A percentile compares a stretch with the other conserved stretches of the same genome.
Conservation (phyloP, 2,888 invertebrate genomes). For the Germaria angustata region DNA sequence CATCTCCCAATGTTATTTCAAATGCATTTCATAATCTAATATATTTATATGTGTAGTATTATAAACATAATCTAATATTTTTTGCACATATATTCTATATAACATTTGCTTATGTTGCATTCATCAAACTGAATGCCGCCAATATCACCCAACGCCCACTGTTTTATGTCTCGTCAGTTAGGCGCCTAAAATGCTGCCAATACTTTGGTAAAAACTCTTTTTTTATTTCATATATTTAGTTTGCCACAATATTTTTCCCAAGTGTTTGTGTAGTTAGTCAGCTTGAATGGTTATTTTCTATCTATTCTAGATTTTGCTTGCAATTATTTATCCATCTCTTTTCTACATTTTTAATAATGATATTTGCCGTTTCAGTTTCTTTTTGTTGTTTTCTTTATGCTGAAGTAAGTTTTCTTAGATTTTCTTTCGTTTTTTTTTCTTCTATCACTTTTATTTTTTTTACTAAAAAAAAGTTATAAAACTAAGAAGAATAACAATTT, state of each 20-base stretch:
- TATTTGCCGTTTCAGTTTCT: conserved; percentile 37
- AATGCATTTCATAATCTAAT: neutral
- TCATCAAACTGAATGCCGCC: conserved; percentile 65
- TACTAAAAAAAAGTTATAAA: neutral
- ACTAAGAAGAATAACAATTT: conserved; percentile 19
- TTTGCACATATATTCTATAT: conserved; percentile 29
- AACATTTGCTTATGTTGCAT: conserved; percentile 66
- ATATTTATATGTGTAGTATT: neutral
- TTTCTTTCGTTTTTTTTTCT: neutral
- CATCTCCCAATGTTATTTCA: conserved; percentile 11
- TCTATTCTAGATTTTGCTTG: neutral
- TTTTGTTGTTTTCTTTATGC: conserved; percentile 14
- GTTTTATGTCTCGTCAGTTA: conserved; percentile 68
- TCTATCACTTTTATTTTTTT: neutral
- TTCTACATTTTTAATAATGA: conserved; percentile 15
- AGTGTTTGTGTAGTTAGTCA: neutral
- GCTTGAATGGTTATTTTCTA: neutral
- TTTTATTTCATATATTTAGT: conserved; percentile 24
- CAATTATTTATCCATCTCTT: conserved; percentile 29
- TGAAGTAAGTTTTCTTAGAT: conserved; percentile 27
- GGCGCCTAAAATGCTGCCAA: conserved; percentile 70
- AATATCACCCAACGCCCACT: conserved; percentile 66
- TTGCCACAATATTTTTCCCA: neutral
- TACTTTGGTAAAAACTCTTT: conserved; percentile 59
- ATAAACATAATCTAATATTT: neutral